Conservation (phyloP, 2,888 invertebrate genomes). For the Sepiola atlantica region DNA sequence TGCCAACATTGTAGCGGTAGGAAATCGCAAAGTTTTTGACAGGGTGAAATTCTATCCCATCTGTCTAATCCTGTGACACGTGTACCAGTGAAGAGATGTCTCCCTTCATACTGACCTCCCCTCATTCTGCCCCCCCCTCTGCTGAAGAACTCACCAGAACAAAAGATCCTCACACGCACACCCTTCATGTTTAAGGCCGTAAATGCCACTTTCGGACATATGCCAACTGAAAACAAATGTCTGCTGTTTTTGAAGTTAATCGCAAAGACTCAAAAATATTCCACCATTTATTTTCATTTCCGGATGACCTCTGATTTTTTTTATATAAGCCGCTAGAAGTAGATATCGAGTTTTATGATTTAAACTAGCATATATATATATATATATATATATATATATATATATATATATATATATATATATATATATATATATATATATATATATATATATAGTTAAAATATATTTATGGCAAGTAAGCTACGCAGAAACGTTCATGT, state of each 20-base stretch:
- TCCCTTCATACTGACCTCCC: not conserved
- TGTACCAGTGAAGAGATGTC: not conserved
- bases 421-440: too few species aligned
- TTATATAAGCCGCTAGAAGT: not conserved
- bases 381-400: not conserved
- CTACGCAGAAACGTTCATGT: too few species aligned
- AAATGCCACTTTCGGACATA: not conserved
- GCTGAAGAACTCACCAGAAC: not conserved
- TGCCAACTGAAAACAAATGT: not conserved
- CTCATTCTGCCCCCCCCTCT: not conserved
- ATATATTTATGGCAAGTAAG: too few species aligned
- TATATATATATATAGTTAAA: too few species aligned
- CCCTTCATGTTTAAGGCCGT: not conserved
- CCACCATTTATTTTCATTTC: not conserved
- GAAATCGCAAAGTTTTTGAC: not conserved
- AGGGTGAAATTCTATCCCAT: not conserved
- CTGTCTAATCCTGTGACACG: not conserved
- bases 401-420: too few species aligned
- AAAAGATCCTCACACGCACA: not conserved
- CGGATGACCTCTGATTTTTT: not conserved
- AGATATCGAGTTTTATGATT: not conserved
- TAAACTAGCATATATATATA: not conserved
- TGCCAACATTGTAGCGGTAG: not conserved
- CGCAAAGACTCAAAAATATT: not conserved
- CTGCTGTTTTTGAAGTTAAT: not conserved